phyloP scores from a whole-genome alignment of 2,888 invertebrate genomes.

The Xiphydria camelus region DNA sequence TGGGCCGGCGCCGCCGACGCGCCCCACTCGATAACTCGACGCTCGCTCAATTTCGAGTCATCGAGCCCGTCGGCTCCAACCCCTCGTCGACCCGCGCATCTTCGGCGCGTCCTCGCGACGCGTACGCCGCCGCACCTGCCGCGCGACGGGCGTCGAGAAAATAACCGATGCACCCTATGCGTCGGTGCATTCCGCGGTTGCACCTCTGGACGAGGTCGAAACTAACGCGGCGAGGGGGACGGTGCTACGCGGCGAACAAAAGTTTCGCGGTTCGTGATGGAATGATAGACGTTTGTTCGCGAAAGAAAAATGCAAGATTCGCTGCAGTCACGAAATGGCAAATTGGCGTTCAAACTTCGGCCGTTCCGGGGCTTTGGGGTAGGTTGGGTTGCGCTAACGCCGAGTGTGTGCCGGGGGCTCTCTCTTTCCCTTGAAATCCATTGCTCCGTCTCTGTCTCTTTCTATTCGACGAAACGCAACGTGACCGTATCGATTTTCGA shows the following conservation, averaged over 20 bases:
- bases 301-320: slow-evolving; percentile 59
- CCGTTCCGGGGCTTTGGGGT: slow-evolving; percentile 44
- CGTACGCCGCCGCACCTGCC: too few relatives aligned
- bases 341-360: slow-evolving; percentile 57
- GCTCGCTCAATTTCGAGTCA: slow-evolving; percentile 26
- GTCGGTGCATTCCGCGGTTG: background rate
- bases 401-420: too few relatives aligned
- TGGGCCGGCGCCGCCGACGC: slow-evolving; percentile 10
- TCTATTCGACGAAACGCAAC: too few relatives aligned
- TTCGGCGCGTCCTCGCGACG: too few relatives aligned
- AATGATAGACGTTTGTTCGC: slow-evolving; percentile 58
- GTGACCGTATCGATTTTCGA: too few relatives aligned
- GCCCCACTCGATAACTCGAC: slow-evolving; percentile 25
- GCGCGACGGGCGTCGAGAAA: too few relatives aligned
- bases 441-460: too few relatives aligned
- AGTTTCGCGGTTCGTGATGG: slow-evolving; percentile 56
- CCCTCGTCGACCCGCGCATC: too few relatives aligned
- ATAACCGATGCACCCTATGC: too few relatives aligned
- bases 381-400: slow-evolving; percentile 53
- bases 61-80: slow-evolving; percentile 6
- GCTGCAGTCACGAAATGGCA: slow-evolving; percentile 59
- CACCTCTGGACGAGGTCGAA: background rate
- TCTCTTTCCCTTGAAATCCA: too few relatives aligned
- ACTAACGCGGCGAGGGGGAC: background rate
- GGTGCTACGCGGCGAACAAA: slow-evolving; percentile 26